Evolutionary conservation across 2,797 vertebrate genomes (phyloP).

Genomic region (Eurystomus glaucurus): DNA sequence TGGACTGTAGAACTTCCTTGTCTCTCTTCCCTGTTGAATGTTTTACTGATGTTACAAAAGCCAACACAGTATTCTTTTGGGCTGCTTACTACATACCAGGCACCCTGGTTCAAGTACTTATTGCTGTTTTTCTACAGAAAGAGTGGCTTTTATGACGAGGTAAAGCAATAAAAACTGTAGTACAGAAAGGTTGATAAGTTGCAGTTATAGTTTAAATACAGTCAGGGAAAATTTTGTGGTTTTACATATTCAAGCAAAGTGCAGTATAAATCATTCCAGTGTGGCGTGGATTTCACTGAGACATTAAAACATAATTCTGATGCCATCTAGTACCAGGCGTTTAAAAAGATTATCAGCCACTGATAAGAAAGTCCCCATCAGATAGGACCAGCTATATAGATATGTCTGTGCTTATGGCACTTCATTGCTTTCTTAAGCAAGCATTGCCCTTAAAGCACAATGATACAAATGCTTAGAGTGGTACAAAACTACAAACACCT

Average conservation of each 20-base stretch:
- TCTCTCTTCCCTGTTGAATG: not conserved
- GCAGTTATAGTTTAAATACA: not conserved
- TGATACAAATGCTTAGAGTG: not conserved
- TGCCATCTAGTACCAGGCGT: not conserved
- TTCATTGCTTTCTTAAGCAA: not conserved
- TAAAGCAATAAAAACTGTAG: not conserved
- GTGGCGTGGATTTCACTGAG: not conserved
- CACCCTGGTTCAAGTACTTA: not conserved
- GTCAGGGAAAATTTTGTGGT: not conserved
- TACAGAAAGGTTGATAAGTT: not conserved
- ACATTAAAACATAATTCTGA: not conserved
- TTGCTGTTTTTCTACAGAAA: not conserved
- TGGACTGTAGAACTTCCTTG: not conserved
- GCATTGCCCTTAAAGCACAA: not conserved
- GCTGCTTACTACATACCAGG: not conserved
- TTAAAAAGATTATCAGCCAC: not conserved
- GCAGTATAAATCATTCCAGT: not conserved
- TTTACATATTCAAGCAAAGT: not conserved
- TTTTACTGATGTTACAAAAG: not conserved
- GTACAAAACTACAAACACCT: not conserved
- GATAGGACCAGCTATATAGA: not conserved
- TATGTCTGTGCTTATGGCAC: not conserved
- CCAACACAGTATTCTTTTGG: not conserved
- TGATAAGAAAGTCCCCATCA: not conserved
- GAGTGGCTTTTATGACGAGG: not conserved